Conservation (phyloP, 1,140 invertebrate species). For the Lysiphlebus fabarum region DNA sequence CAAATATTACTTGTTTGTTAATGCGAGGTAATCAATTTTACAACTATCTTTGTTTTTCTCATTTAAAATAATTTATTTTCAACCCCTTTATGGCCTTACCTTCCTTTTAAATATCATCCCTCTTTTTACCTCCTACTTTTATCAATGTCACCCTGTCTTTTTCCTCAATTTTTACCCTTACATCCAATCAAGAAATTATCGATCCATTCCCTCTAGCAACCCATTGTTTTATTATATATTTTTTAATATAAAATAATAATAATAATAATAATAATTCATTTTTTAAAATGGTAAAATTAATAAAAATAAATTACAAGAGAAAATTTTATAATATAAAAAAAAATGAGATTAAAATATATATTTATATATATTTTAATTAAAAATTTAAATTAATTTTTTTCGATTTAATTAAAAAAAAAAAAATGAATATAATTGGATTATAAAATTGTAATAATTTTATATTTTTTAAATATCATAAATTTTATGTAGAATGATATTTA, state of each 20-base stretch:
- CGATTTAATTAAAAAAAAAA: no score
- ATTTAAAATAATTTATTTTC: no score
- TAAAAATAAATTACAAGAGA: no score
- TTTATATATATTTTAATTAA: background rate
- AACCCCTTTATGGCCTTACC: background rate
- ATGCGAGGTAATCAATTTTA: conserved; percentile 42
- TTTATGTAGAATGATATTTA: no score
- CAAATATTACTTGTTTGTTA: conserved; percentile 50
- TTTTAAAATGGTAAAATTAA: no score
- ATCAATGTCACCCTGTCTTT: conserved; percentile 2
- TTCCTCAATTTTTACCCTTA: conserved; percentile 20
- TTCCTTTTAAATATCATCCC: background rate
- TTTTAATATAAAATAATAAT: no score
- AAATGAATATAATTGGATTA: no score
- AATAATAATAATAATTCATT: no score
- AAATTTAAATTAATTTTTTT: background rate
- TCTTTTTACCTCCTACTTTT: conserved; percentile 26
- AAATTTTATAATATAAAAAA: no score
- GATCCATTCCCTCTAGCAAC: conserved; percentile 12
- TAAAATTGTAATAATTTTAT: no score
- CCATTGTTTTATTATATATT: no score
- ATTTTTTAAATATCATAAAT: no score
- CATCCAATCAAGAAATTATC: conserved; percentile 33
- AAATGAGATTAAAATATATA: background rate
- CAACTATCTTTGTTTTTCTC: conserved; percentile 22